Evolutionary conservation across 2,888 invertebrate species (phyloP).

Genomic region (Spodoptera picta): DNA sequence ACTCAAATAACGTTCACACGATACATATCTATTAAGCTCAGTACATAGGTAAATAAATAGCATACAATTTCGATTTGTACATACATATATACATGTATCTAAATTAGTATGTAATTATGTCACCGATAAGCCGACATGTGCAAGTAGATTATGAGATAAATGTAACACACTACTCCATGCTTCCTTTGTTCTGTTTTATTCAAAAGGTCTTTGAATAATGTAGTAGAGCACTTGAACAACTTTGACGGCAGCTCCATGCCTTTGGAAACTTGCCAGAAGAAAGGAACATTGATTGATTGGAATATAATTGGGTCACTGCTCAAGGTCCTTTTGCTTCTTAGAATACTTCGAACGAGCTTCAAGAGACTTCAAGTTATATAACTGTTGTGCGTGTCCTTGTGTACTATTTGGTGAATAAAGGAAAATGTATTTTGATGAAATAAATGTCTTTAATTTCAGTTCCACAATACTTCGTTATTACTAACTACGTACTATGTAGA

Average conservation of each 20-base stretch:
- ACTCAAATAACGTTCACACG: conserved; percentile 34
- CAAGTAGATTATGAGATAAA: conserved; percentile 48
- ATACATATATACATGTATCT: conserved; percentile 9
- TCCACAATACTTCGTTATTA: no score
- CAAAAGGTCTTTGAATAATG: conserved; percentile 28
- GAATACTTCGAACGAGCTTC: neutral
- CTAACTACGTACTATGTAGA: no score
- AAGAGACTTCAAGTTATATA: neutral
- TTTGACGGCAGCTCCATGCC: conserved; percentile 7
- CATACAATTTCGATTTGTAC: conserved; percentile 47
- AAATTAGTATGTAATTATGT: conserved; percentile 54
- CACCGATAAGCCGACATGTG: conserved; percentile 49
- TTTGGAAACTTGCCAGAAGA: conserved; percentile 22
- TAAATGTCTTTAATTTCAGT: no score
- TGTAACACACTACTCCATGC: conserved; percentile 30
- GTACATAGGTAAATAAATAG: conserved; percentile 5
- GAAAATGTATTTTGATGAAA: no score
- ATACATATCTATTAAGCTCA: conserved; percentile 22
- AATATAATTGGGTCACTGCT: conserved; percentile 27
- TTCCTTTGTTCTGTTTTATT: conserved; percentile 45
- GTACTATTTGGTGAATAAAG: no score
- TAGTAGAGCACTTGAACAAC: conserved; percentile 19
- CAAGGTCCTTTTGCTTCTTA: conserved; percentile 1
- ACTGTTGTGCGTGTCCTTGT: no score
- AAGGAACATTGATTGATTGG: conserved; percentile 12